Conservation (phyloP, 2,113 vertebrate species). For the Pogona vitticeps region DNA sequence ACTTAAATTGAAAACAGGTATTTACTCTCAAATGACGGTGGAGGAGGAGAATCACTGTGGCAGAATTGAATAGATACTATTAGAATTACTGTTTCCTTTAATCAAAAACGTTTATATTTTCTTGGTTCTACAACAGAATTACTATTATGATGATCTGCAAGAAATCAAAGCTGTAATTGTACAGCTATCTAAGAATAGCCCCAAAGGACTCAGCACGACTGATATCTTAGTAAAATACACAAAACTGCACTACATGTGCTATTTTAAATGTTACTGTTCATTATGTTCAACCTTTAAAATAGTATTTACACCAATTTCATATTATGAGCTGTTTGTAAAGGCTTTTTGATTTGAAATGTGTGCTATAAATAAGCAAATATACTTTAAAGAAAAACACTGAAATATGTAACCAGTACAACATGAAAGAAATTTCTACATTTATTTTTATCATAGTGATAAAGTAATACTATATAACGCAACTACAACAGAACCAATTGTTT, state of each 20-base stretch:
- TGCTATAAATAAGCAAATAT: neutral
- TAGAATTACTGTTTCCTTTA: neutral
- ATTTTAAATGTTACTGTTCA: neutral
- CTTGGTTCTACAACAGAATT: neutral
- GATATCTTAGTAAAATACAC: neutral
- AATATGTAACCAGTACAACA: neutral
- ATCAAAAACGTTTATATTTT: neutral
- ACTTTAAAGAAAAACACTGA: neutral
- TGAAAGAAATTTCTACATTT: neutral
- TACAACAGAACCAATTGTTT: neutral
- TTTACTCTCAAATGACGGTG: neutral
- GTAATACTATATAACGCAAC: neutral
- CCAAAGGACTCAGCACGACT: neutral
- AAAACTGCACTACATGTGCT: neutral
- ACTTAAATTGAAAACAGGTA: neutral
- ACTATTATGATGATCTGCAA: neutral
- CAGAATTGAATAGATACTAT: neutral
- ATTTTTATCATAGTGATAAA: neutral
- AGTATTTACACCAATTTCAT: neutral
- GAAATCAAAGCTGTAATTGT: neutral
- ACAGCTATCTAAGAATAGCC: neutral
- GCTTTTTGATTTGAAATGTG: no score
- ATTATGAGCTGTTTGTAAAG: neutral
- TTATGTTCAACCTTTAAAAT: neutral
- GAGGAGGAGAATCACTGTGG: neutral